A percentile compares a stretch with the other conserved stretches of the same genome.
These are phyloP conservation scores for Nematopogon swammerdamellus DNA, from an alignment of 2,888 invertebrate species.

Conservation along the genomic window DNA sequence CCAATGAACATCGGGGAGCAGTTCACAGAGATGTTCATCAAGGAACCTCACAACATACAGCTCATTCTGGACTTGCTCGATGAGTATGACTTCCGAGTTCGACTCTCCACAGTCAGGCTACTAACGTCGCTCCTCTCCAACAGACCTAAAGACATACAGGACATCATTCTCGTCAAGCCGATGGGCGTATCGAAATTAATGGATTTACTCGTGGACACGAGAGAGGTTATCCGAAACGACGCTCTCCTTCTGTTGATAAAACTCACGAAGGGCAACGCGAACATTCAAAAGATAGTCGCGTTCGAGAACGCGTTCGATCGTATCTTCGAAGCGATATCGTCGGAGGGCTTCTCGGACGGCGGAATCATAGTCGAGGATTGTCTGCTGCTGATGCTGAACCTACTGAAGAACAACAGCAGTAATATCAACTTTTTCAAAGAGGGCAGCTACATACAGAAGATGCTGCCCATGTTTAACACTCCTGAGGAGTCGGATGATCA, in stretches of 20 bases:
- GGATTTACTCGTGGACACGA: slow-evolving; percentile 89
- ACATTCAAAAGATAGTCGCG: slow-evolving; percentile 98
- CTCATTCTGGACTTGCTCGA: slow-evolving; percentile 81
- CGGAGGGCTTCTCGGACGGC: slow-evolving; percentile 91
- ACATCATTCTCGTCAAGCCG: slow-evolving; percentile 84
- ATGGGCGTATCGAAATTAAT: slow-evolving; percentile 97
- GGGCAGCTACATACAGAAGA: slow-evolving; percentile 89
- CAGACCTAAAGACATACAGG: slow-evolving; percentile 82
- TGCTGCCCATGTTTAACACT: slow-evolving; percentile 84
- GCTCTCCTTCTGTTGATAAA: slow-evolving; percentile 87
- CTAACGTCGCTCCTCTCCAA: slow-evolving; percentile 85
- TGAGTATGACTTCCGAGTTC: slow-evolving; percentile 92
- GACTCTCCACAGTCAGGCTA: slow-evolving; percentile 86
- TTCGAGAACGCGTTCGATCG: slow-evolving; percentile 98
- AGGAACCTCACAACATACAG: slow-evolving; percentile 80
- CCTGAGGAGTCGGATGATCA: slow-evolving; percentile 68
- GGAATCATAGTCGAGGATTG: slow-evolving; percentile 99
- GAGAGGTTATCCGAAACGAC: slow-evolving; percentile 95
- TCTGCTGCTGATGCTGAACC: slow-evolving; percentile 85
- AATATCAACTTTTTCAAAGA: slow-evolving; percentile 99
- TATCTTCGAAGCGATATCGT: slow-evolving; percentile 86
- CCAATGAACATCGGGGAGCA: slow-evolving; percentile 81
- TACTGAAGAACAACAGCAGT: slow-evolving; percentile 91
- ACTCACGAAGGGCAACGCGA: slow-evolving; percentile 89
- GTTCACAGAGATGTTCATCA: slow-evolving; percentile 97